Percentiles rank a stretch among this genome's conserved stretches.
These are phyloP conservation scores for Rhynchonycteris naso DNA, from an alignment of 2,797 vertebrate genomes.

Conservation along the genomic window DNA sequence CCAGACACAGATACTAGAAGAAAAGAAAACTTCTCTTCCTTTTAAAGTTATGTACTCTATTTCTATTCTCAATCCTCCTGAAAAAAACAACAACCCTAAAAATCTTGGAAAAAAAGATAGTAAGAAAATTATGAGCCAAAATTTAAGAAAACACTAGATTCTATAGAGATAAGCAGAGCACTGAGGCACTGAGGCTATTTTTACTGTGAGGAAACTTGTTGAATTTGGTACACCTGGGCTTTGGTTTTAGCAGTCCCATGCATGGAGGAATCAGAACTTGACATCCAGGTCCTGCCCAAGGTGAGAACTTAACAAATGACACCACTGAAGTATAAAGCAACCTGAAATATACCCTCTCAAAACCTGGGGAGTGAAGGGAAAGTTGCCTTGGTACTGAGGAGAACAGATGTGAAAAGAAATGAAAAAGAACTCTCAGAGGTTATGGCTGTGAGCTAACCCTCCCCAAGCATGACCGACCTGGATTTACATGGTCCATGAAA, in stretches of 20 bases:
- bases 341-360: background rate
- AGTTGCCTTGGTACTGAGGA: background rate
- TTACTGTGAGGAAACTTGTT: background rate
- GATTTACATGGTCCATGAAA: background rate
- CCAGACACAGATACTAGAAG: background rate
- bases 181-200: background rate
- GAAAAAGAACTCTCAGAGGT: background rate
- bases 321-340: conserved; percentile 37
- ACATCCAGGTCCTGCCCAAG: background rate
- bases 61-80: background rate
- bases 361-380: background rate
- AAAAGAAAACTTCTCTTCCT: conserved; percentile 8
- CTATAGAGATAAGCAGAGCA: background rate
- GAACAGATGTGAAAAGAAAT: background rate
- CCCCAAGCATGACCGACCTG: background rate
- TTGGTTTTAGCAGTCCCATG: background rate
- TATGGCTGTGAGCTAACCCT: background rate
- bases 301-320: background rate
- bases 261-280: background rate
- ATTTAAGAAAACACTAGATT: background rate
- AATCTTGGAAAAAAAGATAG: background rate
- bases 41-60: conserved; percentile 26
- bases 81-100: background rate
- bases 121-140: background rate
- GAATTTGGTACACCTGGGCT: background rate